Evolutionary conservation across 2,113 vertebrate genomes (phyloP).

Genomic region (Felis catus): DNA sequence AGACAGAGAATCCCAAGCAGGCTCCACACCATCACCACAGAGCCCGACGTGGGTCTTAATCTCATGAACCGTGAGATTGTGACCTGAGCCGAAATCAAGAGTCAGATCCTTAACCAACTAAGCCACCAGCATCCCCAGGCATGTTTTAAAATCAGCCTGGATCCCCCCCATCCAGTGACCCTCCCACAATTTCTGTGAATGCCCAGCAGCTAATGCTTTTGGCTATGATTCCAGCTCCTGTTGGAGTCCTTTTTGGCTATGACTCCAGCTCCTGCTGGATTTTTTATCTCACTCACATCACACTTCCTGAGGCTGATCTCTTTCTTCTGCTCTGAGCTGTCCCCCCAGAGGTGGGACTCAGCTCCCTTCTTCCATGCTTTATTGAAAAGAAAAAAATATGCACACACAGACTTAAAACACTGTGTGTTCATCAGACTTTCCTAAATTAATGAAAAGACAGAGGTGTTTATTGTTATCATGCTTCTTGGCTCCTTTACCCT

Average conservation of each 20-base stretch:
- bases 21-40: too few relatives aligned
- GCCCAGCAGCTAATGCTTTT: neutral
- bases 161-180: neutral
- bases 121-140: neutral
- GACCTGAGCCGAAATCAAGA: too few relatives aligned
- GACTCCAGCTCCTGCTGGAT: neutral
- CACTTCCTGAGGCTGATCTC: neutral
- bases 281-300: conserved; percentile 18
- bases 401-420: neutral
- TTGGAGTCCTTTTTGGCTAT: neutral
- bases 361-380: neutral
- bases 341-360: neutral
- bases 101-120: too few relatives aligned
- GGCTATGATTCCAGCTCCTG: neutral
- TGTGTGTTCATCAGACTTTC: neutral
- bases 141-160: neutral
- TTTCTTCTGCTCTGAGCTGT: neutral
- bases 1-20: too few relatives aligned
- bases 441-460: neutral
- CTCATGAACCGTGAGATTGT: too few relatives aligned
- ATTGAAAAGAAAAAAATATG: neutral
- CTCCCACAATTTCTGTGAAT: conserved; percentile 31
- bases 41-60: too few relatives aligned
- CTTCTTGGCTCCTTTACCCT: neutral
- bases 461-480: neutral